Evolutionary conservation across 2,113 vertebrate genomes (phyloP), one percentile per base, ranked within the genome.

Genomic region (Choloepus hoffmanni): DNA sequence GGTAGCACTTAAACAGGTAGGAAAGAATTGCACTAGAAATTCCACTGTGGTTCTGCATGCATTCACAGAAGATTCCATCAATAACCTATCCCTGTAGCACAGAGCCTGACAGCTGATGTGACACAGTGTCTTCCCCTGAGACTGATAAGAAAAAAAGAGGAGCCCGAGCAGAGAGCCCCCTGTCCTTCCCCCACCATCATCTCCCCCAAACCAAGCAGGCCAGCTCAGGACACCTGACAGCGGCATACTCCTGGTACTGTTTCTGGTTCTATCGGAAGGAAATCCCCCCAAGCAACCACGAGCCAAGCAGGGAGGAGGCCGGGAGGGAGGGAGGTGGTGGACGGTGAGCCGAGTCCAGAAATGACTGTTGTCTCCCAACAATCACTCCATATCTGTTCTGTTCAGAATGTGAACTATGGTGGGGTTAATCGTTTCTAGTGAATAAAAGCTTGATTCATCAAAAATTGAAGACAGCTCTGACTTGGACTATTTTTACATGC

Each of bases 381-480:
- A 21, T 60, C 72, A 67, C 18, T 43, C 50, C 48, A 62, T 11
- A 40, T 33, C 9, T 58, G 58, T 76, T 77, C 33, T 30, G 26
- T 4, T 93, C 70, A 73, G 79, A 95, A 53, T 1, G 2, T 14
- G 26, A 5, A 62, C 40, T 28, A 82, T n/a, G 9, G 19, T 67
- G 87, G 91, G n/a, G 76, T 94, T 95, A 95, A 92, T 72, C 23
- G 19, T 70, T 88, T 94, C 62, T 10, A 76, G 76, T 76, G 65
- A 79, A 85, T 93, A 93, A 93, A 93, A 95, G 65, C 83, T 58
- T 76, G 82, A 92, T 89, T 97, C 95, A 98, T 97, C 89, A 98
- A 97, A 98, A 91, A 96, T 55, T 96, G 82, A 98, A 96, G 94
- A 92, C 3, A 33, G 48, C 33, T 60, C 77, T 90, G 50, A 76